Base-by-base conservation (phyloP, 2,888 invertebrate genomes). In the Archips crataeganus region DNA sequence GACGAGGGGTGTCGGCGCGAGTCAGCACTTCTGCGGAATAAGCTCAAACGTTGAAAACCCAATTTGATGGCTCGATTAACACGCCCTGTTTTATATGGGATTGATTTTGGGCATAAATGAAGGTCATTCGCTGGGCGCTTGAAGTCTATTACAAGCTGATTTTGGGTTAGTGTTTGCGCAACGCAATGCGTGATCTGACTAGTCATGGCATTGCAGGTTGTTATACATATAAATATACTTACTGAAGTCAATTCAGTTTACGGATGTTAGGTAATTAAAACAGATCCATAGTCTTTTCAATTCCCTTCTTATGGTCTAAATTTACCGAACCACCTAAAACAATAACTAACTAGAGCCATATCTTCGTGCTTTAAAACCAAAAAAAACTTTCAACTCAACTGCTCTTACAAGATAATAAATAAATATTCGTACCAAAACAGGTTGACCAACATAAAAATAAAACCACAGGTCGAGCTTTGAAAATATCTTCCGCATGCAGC, bases 11-110 rank as follows among this genome's bases (percentile, higher is more conserved):
- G 90, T 85, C 83, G 82, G 87, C 84, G 86, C 89, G 85, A 90
- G 79, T 93, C 93, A 93, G 94, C 94, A 89, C 84, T 93, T 93
- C 91, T 80, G 81, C 86, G 83, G 85, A 90, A 90, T 88, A 87
- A 88, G 91, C 91, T 92, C 87, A 86, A 90, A 89, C 86, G 91
- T 85, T 89, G 90, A 90, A 90, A 93, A 93, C 92, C 90, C 91
- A 93, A 94, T 93, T 94, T 94, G 91, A 91, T 90, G 94, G 90
- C 85, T 89, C 90, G 92, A 91, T 92, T 92, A 92, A 86, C 90
- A 88, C 87, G 85, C 82, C 79, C 76, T 57, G 70, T 73, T 75
- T 75, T 75, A 69, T 15, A 65, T 65, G 77, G 81, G 83, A 87
- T 87, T 87, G 85, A 87, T 85, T 86, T 84, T 81, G 71, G 65